A percentile compares a stretch with the other conserved stretches of the same genome.
phyloP scores from a whole-genome alignment of 1,140 invertebrate species.

The Argopecten irradians region DNA sequence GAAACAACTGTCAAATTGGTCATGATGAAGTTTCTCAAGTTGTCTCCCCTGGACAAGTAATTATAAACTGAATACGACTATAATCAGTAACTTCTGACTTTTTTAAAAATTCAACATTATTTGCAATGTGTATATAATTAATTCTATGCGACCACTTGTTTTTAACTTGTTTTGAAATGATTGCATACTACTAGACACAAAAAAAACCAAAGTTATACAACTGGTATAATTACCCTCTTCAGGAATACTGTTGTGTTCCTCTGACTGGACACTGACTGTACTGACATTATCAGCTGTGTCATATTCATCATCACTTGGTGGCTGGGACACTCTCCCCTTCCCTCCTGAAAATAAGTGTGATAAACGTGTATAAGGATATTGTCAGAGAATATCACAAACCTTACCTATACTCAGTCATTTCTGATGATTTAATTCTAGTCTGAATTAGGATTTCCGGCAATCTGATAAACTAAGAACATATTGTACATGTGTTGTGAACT shows the following conservation, averaged over 20 bases:
- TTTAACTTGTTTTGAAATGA: not conserved
- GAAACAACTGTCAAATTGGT: constrained; percentile 64
- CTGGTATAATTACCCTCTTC: constrained; percentile 57
- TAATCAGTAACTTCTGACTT: not conserved
- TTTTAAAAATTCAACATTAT: not conserved
- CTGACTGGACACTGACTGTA: constrained; percentile 66
- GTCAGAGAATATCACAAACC: not conserved
- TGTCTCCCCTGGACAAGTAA: not conserved
- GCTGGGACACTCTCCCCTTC: constrained; percentile 57
- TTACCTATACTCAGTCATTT: not conserved
- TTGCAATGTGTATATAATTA: not conserved
- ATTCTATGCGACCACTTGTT: not conserved
- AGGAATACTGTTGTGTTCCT: constrained; percentile 55
- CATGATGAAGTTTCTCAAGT: constrained; percentile 79
- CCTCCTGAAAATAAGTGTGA: constrained; percentile 54
- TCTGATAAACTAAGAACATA: not conserved
- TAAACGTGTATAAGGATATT: not conserved
- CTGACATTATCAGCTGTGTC: constrained; percentile 70
- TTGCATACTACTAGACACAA: not conserved
- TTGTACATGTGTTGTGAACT: not conserved
- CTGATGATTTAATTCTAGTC: not conserved
- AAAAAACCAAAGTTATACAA: not conserved
- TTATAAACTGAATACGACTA: not conserved
- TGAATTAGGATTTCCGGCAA: not conserved
- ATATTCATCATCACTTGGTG: constrained; percentile 69